These are phyloP conservation scores for Sisor rabdophorus DNA, from an alignment of 2,113 vertebrate genomes.

Conservation along the genomic window DNA sequence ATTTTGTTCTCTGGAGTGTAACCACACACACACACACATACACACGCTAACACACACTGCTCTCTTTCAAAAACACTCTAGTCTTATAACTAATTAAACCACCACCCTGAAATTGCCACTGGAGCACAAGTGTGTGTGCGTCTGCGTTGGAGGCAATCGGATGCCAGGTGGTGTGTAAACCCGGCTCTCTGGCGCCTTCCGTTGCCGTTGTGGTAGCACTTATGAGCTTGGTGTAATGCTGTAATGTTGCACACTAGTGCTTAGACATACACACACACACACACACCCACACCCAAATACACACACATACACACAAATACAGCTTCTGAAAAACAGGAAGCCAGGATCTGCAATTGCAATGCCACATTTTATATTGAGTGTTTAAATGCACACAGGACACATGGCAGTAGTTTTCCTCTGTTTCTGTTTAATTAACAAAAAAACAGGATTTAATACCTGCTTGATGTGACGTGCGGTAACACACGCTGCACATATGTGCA, in stretches of 20 bases:
- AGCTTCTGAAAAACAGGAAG: constrained; percentile 62
- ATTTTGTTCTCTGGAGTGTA: not conserved
- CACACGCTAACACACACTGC: not conserved
- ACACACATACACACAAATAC: constrained; percentile 16
- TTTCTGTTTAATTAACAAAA: constrained; percentile 70
- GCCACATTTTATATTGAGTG: constrained; percentile 48
- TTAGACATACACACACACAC: not conserved
- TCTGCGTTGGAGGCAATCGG: constrained; percentile 24
- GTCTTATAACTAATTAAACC: constrained; percentile 31
- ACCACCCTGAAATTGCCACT: constrained; percentile 32
- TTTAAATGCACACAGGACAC: constrained; percentile 65
- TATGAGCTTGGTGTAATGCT: constrained; percentile 59
- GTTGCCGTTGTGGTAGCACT: constrained; percentile 53
- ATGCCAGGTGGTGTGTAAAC: constrained; percentile 33
- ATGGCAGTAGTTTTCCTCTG: constrained; percentile 71
- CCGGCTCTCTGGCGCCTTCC: constrained; percentile 30
- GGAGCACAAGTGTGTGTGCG: constrained; percentile 32
- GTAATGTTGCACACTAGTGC: constrained; percentile 50
- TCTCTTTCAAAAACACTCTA: constrained; percentile 29
- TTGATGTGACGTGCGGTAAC: constrained; percentile 58
- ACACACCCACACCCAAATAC: constrained; percentile 5
- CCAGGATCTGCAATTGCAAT: constrained; percentile 52
- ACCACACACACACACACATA: not conserved
- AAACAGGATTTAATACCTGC: constrained; percentile 60
- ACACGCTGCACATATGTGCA: constrained; percentile 44